phyloP scores from a whole-genome alignment of 2,113 vertebrate genomes.

The Peromyscus polionotus region DNA sequence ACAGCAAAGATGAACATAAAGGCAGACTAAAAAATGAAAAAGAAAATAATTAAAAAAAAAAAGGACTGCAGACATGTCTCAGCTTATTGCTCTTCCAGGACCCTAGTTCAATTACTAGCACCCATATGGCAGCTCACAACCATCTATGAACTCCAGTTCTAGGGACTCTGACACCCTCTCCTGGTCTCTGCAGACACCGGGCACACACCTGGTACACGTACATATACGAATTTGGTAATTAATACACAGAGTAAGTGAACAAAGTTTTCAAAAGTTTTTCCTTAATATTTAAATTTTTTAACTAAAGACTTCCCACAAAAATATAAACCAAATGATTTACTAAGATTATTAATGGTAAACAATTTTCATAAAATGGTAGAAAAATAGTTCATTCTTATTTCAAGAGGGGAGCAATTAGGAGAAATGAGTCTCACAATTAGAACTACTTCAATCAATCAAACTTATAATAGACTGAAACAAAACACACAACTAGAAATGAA shows the following conservation, averaged over 20 bases:
- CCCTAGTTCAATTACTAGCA: not conserved
- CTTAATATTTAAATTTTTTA: not conserved
- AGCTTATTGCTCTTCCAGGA: not conserved
- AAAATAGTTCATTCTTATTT: constrained; percentile 40
- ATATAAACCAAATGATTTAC: constrained; percentile 40
- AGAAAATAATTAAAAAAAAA: not conserved
- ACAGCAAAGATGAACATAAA: not conserved
- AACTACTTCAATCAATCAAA: constrained; percentile 59
- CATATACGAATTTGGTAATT: not conserved
- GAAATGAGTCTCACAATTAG: constrained; percentile 46
- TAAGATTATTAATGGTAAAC: constrained; percentile 1
- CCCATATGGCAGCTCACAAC: not conserved
- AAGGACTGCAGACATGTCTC: not conserved
- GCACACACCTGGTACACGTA: not conserved
- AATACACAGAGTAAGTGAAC: not conserved
- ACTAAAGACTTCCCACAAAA: constrained; percentile 31
- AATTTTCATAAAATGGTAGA: constrained; percentile 1
- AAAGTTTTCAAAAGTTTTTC: constrained; percentile 41
- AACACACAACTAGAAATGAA: constrained; percentile 42
- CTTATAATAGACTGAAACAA: constrained; percentile 28
- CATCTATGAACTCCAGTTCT: not conserved
- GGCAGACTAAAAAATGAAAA: constrained; percentile 22
- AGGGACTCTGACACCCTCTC: not conserved
- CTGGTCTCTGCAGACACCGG: not conserved
- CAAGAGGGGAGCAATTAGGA: not conserved